phyloP scores from a whole-genome alignment of 1,140 invertebrate genomes.

The Delia radicum region DNA sequence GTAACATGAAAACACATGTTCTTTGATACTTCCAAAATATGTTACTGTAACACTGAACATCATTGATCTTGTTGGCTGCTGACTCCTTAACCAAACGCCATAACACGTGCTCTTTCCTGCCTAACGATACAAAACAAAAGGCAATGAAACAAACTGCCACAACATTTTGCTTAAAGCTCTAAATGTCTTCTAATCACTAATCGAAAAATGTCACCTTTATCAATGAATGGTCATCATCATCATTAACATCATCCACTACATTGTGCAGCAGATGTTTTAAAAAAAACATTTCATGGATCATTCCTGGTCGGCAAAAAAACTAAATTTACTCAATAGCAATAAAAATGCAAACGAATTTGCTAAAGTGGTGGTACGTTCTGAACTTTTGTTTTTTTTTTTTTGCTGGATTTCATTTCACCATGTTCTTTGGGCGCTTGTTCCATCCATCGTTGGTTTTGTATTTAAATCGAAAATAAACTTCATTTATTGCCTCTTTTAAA shows the following conservation, averaged over 20 bases:
- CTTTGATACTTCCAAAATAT: background rate
- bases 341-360: constrained; percentile 18
- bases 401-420: background rate
- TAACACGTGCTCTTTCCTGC: background rate
- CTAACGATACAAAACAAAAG: background rate
- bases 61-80: background rate
- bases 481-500: background rate
- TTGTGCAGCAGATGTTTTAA: background rate
- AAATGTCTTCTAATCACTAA: constrained; percentile 17
- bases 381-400: background rate
- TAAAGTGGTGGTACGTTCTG: background rate
- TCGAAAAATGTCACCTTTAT: constrained; percentile 22
- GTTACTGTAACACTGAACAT: background rate
- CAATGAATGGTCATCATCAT: background rate
- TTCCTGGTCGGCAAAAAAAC: background rate
- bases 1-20: background rate
- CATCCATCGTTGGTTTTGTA: background rate
- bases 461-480: constrained; percentile 10
- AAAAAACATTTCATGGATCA: background rate
- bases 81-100: background rate
- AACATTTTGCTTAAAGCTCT: background rate
- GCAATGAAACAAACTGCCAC: background rate
- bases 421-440: background rate
- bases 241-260: background rate
- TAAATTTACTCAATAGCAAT: no score